A percentile compares a stretch with the other conserved stretches of the same genome.
Conservation (phyloP, 2,113 vertebrate genomes). For the Miniopterus natalensis region DNA sequence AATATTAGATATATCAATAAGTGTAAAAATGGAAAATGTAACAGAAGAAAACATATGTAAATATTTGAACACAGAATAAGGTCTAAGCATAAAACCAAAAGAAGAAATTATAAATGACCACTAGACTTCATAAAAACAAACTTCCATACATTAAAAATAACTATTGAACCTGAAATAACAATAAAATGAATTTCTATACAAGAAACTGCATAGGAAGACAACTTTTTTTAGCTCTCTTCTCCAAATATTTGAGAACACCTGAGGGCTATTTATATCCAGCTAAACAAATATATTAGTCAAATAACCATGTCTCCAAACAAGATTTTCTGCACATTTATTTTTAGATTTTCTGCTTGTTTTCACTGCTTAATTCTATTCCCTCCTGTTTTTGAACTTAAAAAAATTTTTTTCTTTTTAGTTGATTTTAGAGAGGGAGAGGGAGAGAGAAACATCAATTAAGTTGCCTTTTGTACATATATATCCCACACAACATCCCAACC, state of each 20-base stretch:
- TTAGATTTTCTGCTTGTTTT: not conserved
- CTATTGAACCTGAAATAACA: not conserved
- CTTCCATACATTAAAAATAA: slow-evolving; percentile 1
- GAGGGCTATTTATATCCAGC: not conserved
- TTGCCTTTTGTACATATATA: too few relatives aligned
- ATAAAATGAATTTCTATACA: not conserved
- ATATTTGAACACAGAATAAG: slow-evolving; percentile 27
- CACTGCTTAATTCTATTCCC: not conserved
- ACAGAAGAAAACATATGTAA: slow-evolving; percentile 18
- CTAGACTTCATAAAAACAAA: not conserved
- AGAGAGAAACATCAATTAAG: too few relatives aligned
- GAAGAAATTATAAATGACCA: not conserved
- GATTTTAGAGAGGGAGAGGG: too few relatives aligned
- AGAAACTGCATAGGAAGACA: not conserved
- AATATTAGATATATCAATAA: not conserved
- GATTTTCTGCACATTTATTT: not conserved
- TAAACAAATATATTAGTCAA: slow-evolving; percentile 10
- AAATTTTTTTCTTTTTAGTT: too few relatives aligned
- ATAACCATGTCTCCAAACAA: not conserved
- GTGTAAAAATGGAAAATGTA: slow-evolving; percentile 2
- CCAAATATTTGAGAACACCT: not conserved
- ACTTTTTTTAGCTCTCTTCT: not conserved
- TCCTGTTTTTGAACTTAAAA: not conserved
- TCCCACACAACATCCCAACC: too few relatives aligned
- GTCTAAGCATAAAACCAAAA: slow-evolving; percentile 15